A percentile compares a stretch with the other conserved stretches of the same genome.
Conservation (phyloP, 2,888 invertebrate genomes). For the Axea sp. region DNA sequence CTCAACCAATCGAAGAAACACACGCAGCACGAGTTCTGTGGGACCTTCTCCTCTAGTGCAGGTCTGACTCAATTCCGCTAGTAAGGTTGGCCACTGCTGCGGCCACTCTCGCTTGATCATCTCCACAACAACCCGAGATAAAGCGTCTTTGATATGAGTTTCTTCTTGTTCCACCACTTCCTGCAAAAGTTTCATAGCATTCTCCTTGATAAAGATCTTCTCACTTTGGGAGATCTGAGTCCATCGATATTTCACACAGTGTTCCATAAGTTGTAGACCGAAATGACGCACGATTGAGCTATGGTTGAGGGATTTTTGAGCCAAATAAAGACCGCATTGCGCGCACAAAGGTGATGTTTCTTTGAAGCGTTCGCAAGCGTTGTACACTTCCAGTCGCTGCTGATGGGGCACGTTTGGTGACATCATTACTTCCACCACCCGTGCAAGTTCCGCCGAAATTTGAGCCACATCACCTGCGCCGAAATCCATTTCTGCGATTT, state of each 20-base stretch:
- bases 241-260: slow-evolving; percentile 96
- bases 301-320: slow-evolving; percentile 85
- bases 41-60: slow-evolving; percentile 91
- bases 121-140: slow-evolving; percentile 95
- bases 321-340: slow-evolving; percentile 90
- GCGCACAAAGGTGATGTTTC: slow-evolving; percentile 93
- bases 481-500: slow-evolving; percentile 76
- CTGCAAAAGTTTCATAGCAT: slow-evolving; percentile 90
- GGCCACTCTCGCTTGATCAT: slow-evolving; percentile 99
- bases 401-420: slow-evolving; percentile 88
- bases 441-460: slow-evolving; percentile 88
- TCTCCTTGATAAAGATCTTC: slow-evolving; percentile 94
- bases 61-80: slow-evolving; percentile 90
- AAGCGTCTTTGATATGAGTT: slow-evolving; percentile 90
- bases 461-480: slow-evolving; percentile 84
- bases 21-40: slow-evolving; percentile 93
- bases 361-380: slow-evolving; percentile 91
- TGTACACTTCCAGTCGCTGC: slow-evolving; percentile 89
- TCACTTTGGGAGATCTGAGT: slow-evolving; percentile 92
- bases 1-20: slow-evolving; percentile 94
- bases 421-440: slow-evolving; percentile 91
- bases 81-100: slow-evolving; percentile 94
- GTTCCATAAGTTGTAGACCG: slow-evolving; percentile 95
- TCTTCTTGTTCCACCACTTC: slow-evolving; percentile 87
- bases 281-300: slow-evolving; percentile 92